Base-by-base conservation (phyloP, 2,113 vertebrate species). In the Pycnonotus jocosus region DNA sequence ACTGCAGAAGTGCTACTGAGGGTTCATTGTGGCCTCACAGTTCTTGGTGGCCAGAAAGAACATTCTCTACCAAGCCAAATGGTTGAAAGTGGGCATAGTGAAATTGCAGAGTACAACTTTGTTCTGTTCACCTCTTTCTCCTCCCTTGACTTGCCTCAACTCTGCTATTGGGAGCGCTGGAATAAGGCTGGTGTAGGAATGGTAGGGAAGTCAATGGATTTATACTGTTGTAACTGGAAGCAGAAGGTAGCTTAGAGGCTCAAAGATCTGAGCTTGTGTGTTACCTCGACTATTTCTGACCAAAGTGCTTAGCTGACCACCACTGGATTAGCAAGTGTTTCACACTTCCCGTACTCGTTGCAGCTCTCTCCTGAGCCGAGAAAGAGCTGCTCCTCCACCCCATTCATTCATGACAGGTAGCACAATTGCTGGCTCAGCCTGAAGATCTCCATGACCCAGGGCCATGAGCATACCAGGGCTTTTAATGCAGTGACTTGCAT, bases 321-420 rank as follows among this genome's bases (percentile, higher is more conserved):
- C 57, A 15, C 2, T 88, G 70, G 53, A 76, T 69, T 38, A 72
- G 37, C 38, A 37, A 50, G 37, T 16, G n/a, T 65, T 82, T 85
- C 69, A 80, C 21, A 72, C 42, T 50, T 85, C 53, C 54, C 53
- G 35, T 35, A 53, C 57, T 76, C 66, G 57, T n/a, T 14, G 15
- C 51, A 54, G 17, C 27, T 56, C 48, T 50, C 69, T 35, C 0
- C 0, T 8, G 23, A 94, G 48, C 57, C 1, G 0, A 40, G 0
- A 40, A 73, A 48, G n/a, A 88, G 47, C 48, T 69, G 73, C 51
- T 93, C 38, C 42, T 79, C 66, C 58, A 70, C 47, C 45, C 25
- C 24, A 22, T 90, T 88, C 74, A 58, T 85, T 69, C 50, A 28
- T 9, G 62, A 64, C 78, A 90, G 66, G 79, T 25, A 91, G 56